Base-by-base conservation (phyloP, 2,797 vertebrate species). In the Hyperoplus lanceolatus region DNA sequence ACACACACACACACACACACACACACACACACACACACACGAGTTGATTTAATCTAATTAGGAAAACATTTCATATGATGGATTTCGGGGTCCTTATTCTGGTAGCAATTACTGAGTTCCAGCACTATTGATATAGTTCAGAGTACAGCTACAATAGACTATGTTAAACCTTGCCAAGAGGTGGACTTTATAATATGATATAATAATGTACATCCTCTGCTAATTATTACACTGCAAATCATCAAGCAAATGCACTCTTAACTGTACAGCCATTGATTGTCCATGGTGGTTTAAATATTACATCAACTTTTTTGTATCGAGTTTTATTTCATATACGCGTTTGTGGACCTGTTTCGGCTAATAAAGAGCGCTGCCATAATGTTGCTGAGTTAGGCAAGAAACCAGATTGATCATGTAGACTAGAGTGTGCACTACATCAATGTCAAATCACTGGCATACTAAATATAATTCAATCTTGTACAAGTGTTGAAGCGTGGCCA, bases 31-130 rank as follows among this genome's bases (percentile, higher is more conserved):
- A 43, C 46, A 48, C 41, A 59, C 1, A 49, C 55, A 62, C 82
- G 16, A 81, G 39, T 50, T 70, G 45, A 85, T 79, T 81, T 29
- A 82, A 87, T 87, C 69, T 89, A 83, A 89, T 91, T 79, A 82
- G 66, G 67, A 77, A 86, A 87, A 90, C 84, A 88, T 81, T 84
- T 83, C 54, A 48, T 15, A 73, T 75, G 81, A 91, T 88, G 68
- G 79, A 92, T 89, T 88, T 86, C 61, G 56, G 42, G 29, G 49
- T 4, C 49, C 14, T 54, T 79, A 13, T 82, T 82, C 81, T 67
- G 38, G 77, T 57, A 68, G 86, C 84, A 89, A 85, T 91, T 91
- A 92, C 71, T 42, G 68, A 63, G 73, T 77, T 85, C 80, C 82
- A 85, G 45, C 68, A 71, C 64, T 77, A 88, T 87, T 69, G 83